Base-by-base conservation (phyloP, 1,140 invertebrate species). In the Drosophila punjabiensis region DNA sequence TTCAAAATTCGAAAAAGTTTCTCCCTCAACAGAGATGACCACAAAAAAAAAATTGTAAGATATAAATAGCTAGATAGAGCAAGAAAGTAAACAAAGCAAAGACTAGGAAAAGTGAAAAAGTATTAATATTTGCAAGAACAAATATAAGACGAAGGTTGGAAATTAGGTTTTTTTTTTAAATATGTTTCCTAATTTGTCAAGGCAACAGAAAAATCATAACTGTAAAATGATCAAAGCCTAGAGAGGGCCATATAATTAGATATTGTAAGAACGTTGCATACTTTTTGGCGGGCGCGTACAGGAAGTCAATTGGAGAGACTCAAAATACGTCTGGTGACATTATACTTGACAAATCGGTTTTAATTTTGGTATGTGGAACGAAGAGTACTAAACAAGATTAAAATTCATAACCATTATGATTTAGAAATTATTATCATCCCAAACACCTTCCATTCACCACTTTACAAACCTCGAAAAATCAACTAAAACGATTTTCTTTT, bases 1-100 rank as follows among this genome's bases (percentile, higher is more conserved):
- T 35, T 63, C 65, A 39, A 61, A 65, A 65, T 68, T 65, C 66
- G 33, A 71, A 70, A 75, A 79, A 79, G 69, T 86, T 87, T 82
- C 79, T 76, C 76, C 41, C 67, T 58, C 50, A 33, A 24, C 39
- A 65, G 47, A 50, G 53, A 62, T 77, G 65, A 56, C 55, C 55
- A 56, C 70, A 60, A 33, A 53, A 53, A 48, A 16, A n/a, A 64
- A n/a, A n/a, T n/a, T 37, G 41, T 39, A n/a, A 35, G 39, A 32
- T 67, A 67, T 64, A 45, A 64, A 67, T 56, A 59, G 45, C 50
- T 43, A 53, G 39, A 66, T 41, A 58, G 5, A 59, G 20, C 32
- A 50, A 41, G 18, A 24, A 63, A 28, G 14, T 41, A 33, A 62
- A 61, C 37, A 32, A 60, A 32, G 10, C 3, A n/a, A 16, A 10